Percentiles rank a stretch among this genome's conserved stretches.
Evolutionary conservation across 2,888 invertebrate species (phyloP).

Genomic region (Metacarcinus magister): DNA sequence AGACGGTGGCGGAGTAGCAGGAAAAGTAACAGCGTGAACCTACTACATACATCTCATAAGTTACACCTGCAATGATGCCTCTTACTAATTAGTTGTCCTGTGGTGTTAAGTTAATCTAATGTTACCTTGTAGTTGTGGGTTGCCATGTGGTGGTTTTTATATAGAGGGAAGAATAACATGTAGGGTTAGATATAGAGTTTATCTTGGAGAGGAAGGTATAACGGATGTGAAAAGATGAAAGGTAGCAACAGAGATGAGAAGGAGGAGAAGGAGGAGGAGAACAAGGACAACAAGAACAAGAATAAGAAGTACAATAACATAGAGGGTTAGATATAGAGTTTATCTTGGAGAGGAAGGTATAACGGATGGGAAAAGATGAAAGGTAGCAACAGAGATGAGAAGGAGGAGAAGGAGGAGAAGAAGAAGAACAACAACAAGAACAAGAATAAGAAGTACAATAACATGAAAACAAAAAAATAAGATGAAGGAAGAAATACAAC

Average conservation of each 20-base stretch:
- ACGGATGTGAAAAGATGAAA: background rate
- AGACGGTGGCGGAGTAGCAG: no score
- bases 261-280: background rate
- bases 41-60: no score
- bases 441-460: background rate
- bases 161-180: background rate
- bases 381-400: background rate
- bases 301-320: background rate
- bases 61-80: no score
- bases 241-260: background rate
- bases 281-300: background rate
- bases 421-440: background rate
- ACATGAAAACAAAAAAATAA: background rate
- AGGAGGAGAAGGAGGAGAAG: background rate
- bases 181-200: background rate
- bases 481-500: background rate
- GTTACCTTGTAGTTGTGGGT: background rate
- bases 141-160: background rate
- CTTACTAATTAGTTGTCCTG: no score
- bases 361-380: background rate
- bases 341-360: background rate
- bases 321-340: background rate
- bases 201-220: background rate
- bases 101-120: no score
- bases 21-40: no score